These are phyloP conservation scores for Homalodisca vitripennis DNA, from an alignment of 1,140 invertebrate species.

Conservation along the genomic window DNA sequence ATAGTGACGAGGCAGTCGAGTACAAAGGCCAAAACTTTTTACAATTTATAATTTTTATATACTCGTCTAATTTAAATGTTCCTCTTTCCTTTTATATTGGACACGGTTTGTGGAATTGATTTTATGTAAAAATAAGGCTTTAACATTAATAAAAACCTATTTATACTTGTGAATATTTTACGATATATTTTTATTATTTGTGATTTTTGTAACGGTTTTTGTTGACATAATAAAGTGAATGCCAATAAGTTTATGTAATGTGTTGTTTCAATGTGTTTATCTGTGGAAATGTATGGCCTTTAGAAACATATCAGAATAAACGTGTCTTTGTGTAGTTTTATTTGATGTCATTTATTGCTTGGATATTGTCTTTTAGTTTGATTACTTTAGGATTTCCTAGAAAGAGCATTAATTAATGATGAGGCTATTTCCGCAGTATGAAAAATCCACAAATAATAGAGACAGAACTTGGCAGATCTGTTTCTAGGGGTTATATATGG, in stretches of 20 bases:
- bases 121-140: conserved; percentile 5
- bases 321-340: conserved; percentile 5
- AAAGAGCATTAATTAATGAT: too few species aligned
- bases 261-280: conserved; percentile 4
- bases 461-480: too few species aligned
- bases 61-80: background rate
- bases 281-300: conserved; percentile 4
- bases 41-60: background rate
- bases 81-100: background rate
- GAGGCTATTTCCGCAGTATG: too few species aligned
- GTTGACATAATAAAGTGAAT: conserved; percentile 7
- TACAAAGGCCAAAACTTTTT: background rate
- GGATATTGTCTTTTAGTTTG: too few species aligned
- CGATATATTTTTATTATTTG: conserved; percentile 17
- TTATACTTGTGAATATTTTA: conserved; percentile 16
- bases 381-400: too few species aligned
- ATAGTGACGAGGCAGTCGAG: background rate
- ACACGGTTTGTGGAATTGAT: background rate
- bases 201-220: conserved; percentile 16
- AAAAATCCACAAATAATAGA: too few species aligned
- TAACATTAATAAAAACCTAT: background rate
- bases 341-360: too few species aligned
- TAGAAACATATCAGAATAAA: conserved; percentile 10
- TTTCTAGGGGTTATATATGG: too few species aligned
- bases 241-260: background rate